Conservation (phyloP, 1,140 invertebrate species). For the Lepidostoma basale region DNA sequence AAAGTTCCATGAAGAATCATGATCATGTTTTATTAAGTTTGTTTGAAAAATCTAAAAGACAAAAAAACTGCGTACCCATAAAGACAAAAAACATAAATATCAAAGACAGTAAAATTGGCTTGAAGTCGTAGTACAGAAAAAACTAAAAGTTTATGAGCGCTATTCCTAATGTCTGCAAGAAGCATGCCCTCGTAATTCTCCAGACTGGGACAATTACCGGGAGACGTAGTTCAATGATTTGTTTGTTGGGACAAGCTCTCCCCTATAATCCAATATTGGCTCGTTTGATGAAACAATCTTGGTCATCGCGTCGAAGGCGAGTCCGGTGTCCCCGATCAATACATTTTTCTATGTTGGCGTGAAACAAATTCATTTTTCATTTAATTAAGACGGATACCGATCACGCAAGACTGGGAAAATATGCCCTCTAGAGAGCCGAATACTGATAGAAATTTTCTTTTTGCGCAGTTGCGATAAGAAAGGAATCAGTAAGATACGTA, state of each 20-base stretch:
- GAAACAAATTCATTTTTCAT: not conserved
- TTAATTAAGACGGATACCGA: not conserved
- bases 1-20: too few relatives aligned
- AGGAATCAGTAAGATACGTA: too few relatives aligned
- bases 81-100: too few relatives aligned
- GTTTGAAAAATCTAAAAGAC: too few relatives aligned
- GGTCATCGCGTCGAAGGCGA: not conserved
- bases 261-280: not conserved
- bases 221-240: not conserved
- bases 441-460: too few relatives aligned
- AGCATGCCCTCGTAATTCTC: not conserved
- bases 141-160: not conserved
- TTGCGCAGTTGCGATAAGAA: too few relatives aligned
- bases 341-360: not conserved
- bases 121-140: not conserved
- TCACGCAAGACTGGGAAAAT: not conserved
- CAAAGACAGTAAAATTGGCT: not conserved
- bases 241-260: not conserved
- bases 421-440: too few relatives aligned
- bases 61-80: too few relatives aligned
- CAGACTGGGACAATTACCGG: not conserved
- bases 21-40: too few relatives aligned
- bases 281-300: not conserved
- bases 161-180: not conserved
- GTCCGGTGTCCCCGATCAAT: not conserved